A percentile compares a stretch with the other conserved stretches of the same genome.
Conservation (phyloP, 35 echinoderm and acorn worm genomes). For the Ophioderma brevispina region DNA sequence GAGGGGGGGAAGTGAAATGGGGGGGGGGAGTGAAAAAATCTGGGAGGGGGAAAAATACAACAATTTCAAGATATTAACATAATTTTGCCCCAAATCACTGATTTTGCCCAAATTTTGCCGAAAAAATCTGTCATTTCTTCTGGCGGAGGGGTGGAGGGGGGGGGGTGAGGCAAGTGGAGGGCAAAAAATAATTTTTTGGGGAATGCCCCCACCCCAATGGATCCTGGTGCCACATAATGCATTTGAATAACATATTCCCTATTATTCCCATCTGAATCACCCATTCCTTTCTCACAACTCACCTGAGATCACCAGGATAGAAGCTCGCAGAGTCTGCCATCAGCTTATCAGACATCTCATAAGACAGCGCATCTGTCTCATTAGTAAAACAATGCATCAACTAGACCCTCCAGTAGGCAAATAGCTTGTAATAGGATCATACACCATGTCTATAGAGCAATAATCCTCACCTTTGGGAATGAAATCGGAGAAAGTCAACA, state of each 20-base stretch:
- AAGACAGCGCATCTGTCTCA: background rate
- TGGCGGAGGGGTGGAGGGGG: too few relatives aligned
- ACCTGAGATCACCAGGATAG: constrained; percentile 48
- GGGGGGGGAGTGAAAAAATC: too few relatives aligned
- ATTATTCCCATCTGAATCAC: background rate
- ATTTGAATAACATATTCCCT: background rate
- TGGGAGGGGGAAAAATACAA: too few relatives aligned
- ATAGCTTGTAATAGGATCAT: background rate
- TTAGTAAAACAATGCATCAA: constrained; percentile 79
- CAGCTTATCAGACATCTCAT: background rate
- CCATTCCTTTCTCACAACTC: background rate
- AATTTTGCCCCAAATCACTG: too few relatives aligned
- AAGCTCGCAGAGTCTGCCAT: constrained; percentile 12
- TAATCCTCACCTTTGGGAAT: constrained; percentile 20
- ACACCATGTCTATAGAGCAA: constrained; percentile 55
- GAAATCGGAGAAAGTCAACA: background rate
- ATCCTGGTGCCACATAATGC: background rate
- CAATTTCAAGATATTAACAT: too few relatives aligned
- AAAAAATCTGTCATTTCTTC: too few relatives aligned
- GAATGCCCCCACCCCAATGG: background rate
- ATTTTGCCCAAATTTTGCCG: too few relatives aligned
- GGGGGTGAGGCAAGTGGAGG: background rate
- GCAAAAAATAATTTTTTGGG: background rate
- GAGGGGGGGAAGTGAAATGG: too few relatives aligned
- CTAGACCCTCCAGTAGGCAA: constrained; percentile 22